These are phyloP conservation scores for Puffinus mauretanicus DNA, from an alignment of 2,113 vertebrate genomes.

Conservation along the genomic window DNA sequence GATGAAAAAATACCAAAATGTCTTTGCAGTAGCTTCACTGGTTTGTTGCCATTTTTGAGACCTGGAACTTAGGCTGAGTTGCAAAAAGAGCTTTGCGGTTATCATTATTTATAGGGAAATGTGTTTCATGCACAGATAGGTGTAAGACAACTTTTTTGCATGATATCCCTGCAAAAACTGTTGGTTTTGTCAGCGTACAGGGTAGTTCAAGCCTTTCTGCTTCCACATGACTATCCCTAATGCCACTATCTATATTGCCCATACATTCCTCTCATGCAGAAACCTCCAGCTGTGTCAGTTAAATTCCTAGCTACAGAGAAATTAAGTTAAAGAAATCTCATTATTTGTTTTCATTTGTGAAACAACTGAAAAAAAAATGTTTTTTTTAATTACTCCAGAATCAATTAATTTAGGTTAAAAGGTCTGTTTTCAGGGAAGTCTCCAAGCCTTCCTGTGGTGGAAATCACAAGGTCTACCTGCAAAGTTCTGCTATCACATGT, in stretches of 20 bases:
- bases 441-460: neutral
- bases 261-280: neutral
- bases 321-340: neutral
- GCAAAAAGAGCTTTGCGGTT: neutral
- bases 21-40: neutral
- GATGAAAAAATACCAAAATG: neutral
- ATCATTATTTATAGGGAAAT: neutral
- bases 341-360: neutral
- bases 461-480: neutral
- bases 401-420: neutral
- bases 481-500: neutral
- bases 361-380: neutral
- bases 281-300: neutral
- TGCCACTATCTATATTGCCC: neutral
- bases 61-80: neutral
- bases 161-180: neutral
- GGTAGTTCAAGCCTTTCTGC: neutral
- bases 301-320: neutral
- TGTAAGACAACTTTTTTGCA: neutral
- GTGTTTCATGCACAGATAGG: neutral
- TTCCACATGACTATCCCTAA: neutral
- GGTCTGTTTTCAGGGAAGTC: neutral
- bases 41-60: neutral
- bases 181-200: neutral
- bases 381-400: neutral